These are phyloP conservation scores for Cosmia pyralina DNA, from an alignment of 2,888 invertebrate genomes.

Conservation along the genomic window DNA sequence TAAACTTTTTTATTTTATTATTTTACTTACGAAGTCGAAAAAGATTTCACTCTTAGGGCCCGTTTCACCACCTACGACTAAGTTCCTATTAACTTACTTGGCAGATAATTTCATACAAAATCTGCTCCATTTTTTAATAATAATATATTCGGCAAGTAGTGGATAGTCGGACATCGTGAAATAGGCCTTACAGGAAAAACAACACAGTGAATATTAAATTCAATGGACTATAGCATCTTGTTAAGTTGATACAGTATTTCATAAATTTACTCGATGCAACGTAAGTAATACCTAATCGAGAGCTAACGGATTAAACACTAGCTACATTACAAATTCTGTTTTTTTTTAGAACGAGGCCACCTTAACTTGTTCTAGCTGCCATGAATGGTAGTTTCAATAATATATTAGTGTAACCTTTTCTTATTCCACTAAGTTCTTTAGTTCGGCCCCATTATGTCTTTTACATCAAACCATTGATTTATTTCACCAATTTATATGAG, in stretches of 20 bases:
- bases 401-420: neutral
- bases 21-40: too few species aligned
- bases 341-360: neutral
- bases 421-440: neutral
- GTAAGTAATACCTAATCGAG: conserved; percentile 5
- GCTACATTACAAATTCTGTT: neutral
- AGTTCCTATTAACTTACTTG: too few species aligned
- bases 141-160: too few species aligned
- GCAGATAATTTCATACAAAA: too few species aligned
- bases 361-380: neutral
- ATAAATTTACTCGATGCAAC: neutral
- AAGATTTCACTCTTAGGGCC: too few species aligned
- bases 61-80: too few species aligned
- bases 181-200: neutral
- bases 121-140: too few species aligned
- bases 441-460: neutral
- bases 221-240: neutral
- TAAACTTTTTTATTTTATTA: too few species aligned
- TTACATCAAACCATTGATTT: neutral
- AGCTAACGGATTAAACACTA: neutral
- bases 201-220: neutral
- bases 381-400: neutral
- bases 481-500: neutral
- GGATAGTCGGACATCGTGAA: too few species aligned
- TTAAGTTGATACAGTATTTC: neutral